Evolutionary conservation across 2,888 invertebrate genomes (phyloP), one percentile per base, ranked within the genome.

Genomic region (Parnassius smintheus): DNA sequence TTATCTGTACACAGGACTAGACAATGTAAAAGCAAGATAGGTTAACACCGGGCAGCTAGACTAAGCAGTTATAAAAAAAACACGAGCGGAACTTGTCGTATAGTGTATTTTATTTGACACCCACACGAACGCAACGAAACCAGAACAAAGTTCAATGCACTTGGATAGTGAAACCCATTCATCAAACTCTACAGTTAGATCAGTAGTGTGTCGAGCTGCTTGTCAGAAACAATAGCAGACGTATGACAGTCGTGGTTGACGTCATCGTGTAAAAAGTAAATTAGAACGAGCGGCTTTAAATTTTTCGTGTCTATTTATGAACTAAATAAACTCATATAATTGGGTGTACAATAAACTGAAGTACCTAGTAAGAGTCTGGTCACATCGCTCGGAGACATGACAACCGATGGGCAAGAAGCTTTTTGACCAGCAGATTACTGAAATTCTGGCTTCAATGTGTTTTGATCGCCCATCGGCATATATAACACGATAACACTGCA

Each of bases 71-170:
- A 50, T 55, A 51, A 52, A 59, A 45, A 22, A 54, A 53, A 44
- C 9, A 44, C 18, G 22, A n/a, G 51, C 12, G 51, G 48, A 44
- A 10, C 8, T 18, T 13, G 18, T 46, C 52, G 46, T 56, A 48
- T 59, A 64, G 52, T 2, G 48, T 41, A 35, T 77, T 77, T 78
- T 74, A 72, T 76, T 70, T 70, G 71, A 83, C 86, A 80, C 87
- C 86, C 81, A 88, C 88, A 76, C 75, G 62, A 68, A 12, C 56
- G 56, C 25, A 75, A 76, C 71, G 69, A 75, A 90, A 87, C 80
- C 82, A 81, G 88, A 82, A 75, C 88, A 86, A 83, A 89, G 89
- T 89, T 89, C 86, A 86, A 80, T 78, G 88, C 45, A 86, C 88
- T 81, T 75, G 72, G 72, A 83, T 76, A 86, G 88, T 85, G 84